Base-by-base conservation (phyloP, 2,797 vertebrate genomes). In the Channallabes apus region DNA sequence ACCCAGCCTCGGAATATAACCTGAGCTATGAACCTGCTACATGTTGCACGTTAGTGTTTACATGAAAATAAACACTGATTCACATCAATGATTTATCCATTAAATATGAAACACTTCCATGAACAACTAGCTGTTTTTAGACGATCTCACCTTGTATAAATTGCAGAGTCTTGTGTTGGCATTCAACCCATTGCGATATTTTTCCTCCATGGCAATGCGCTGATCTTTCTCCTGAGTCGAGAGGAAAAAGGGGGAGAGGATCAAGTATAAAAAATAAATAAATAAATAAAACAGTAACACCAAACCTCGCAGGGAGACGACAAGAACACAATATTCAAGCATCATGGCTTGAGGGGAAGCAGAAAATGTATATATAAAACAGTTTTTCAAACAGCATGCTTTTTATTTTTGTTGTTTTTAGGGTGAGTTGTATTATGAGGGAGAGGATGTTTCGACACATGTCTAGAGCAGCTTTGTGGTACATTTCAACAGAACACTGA, bases 111-210 rank as follows among this genome's bases (percentile, higher is more conserved):
- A 4, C 41, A 61, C 2, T 38, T 41, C 32, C 7, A 78, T 59
- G 4, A 38, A 77, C 11, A 29, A 3, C 68, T 35, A 18, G 5
- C 1, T n/a, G 38, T 38, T 38, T 82, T 24, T 17, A 8, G 29
- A 62, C 22, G 22, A n/a, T 86, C 90, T 90, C 89, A 98, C 98
- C 96, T 99, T 99, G 90, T 99, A 99, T 0, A 99, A 94, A 58
- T 97, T 97, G 80, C 96, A 97, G 32, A 99, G 94, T 86, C 98
- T 98, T 58, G 97, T 92, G 76, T 98, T 96, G 54, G 98, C 97
- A 77, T 97, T 99, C 86, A 99, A 93, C 86, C 99, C 98, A 89
- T 96, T 98, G 82, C 96, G 95, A 88, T 98, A 99, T 92, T 97
- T 98, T 87, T 98, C 97, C 91, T 99, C 98, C 96, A 98, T 97